These are phyloP conservation scores for Phoeniculus purpureus DNA, from an alignment of 2,797 vertebrate genomes.

Conservation along the genomic window DNA sequence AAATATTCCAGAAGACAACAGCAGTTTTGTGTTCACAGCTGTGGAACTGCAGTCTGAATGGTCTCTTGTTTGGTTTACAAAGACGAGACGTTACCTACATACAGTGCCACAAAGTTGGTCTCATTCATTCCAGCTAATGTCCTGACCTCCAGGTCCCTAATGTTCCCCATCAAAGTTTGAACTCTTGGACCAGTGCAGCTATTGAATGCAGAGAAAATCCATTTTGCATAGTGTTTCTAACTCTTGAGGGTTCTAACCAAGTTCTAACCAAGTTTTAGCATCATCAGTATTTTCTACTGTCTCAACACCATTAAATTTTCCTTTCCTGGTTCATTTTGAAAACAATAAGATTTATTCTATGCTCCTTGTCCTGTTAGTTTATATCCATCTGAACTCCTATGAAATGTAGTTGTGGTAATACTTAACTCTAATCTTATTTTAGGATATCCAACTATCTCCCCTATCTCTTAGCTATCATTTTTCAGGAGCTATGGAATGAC, in stretches of 20 bases:
- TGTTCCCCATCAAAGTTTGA: background rate
- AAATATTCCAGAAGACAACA: background rate
- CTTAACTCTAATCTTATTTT: constrained; percentile 33
- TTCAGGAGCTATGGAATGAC: background rate
- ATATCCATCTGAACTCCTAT: constrained; percentile 3
- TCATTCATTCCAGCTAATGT: constrained; percentile 3
- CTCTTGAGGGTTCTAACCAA: background rate
- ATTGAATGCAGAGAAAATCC: constrained; percentile 54
- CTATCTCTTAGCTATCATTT: background rate
- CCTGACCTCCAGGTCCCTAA: background rate
- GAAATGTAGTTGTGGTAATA: constrained; percentile 13
- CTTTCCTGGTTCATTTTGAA: constrained; percentile 12
- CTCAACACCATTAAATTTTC: background rate
- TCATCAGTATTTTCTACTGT: background rate
- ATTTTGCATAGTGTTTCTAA: constrained; percentile 43
- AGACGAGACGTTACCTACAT: background rate
- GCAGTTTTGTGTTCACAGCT: constrained; percentile 8
- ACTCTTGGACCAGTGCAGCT: background rate
- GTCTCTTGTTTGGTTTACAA: background rate
- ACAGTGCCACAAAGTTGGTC: background rate
- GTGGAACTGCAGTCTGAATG: background rate
- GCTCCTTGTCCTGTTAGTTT: background rate
- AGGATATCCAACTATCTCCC: background rate
- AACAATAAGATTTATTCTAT: background rate
- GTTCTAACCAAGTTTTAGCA: background rate